phyloP scores from a whole-genome alignment of 2,113 vertebrate species.

The Oncorhynchus masou region DNA sequence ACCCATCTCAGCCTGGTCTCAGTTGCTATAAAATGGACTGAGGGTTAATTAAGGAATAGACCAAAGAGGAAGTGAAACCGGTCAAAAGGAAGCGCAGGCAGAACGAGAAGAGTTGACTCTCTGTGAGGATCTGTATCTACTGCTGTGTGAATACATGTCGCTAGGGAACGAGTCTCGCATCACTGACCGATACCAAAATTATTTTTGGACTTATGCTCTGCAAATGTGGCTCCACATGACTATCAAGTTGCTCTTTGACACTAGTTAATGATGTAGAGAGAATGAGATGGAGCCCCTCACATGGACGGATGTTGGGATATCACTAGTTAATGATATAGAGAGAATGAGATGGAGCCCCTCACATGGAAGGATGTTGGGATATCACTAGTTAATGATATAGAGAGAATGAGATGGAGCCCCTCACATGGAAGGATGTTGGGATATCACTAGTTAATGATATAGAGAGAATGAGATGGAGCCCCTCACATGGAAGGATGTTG shows the following conservation, averaged over 20 bases:
- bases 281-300: background rate
- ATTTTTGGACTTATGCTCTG: background rate
- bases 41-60: background rate
- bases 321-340: too few species aligned
- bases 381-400: too few species aligned
- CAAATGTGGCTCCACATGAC: background rate
- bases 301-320: too few species aligned
- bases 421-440: too few species aligned
- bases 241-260: background rate
- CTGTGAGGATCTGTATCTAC: background rate
- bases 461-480: too few species aligned
- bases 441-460: too few species aligned
- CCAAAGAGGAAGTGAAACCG: conserved; percentile 7
- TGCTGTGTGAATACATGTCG: background rate
- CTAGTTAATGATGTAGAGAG: conserved; percentile 28
- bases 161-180: background rate
- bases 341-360: too few species aligned
- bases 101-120: background rate
- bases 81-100: background rate
- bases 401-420: too few species aligned
- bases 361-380: too few species aligned
- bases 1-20: too few species aligned
- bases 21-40: background rate
- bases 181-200: background rate
- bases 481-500: too few species aligned